Conservation (phyloP, 2,888 invertebrate species). For the Pandemis heparana region DNA sequence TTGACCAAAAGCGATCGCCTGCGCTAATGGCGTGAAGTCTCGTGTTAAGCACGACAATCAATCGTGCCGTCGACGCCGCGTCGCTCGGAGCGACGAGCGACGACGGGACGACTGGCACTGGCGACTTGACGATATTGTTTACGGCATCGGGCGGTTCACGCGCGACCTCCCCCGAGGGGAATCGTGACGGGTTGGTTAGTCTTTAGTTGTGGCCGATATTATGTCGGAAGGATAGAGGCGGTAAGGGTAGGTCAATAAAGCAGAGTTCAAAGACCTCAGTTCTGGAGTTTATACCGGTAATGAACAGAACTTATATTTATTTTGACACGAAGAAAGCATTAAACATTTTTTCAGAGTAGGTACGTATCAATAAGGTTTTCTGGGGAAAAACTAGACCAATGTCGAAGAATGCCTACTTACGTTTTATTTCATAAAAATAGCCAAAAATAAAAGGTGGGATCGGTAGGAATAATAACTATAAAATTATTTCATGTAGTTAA, state of each 20-base stretch:
- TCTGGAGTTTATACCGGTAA: too few relatives aligned
- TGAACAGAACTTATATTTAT: too few relatives aligned
- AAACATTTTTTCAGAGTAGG: too few relatives aligned
- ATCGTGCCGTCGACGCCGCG: constrained; percentile 27
- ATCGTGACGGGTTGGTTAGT: neutral
- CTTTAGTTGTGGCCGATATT: neutral
- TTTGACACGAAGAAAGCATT: too few relatives aligned
- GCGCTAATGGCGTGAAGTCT: constrained; percentile 28
- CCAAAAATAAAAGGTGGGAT: too few relatives aligned
- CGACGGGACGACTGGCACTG: constrained; percentile 21
- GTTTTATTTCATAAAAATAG: too few relatives aligned
- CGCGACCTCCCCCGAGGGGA: constrained; percentile 14
- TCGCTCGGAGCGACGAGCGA: constrained; percentile 38
- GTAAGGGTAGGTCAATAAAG: neutral
- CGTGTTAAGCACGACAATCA: constrained; percentile 26
- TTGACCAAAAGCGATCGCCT: constrained; percentile 4
- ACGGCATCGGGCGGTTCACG: constrained; percentile 2
- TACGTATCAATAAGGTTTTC: too few relatives aligned
- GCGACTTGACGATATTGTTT: constrained; percentile 16
- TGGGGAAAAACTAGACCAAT: too few relatives aligned
- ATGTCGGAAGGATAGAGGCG: neutral
- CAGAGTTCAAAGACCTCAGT: too few relatives aligned
- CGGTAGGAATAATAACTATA: too few relatives aligned
- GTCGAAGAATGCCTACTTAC: too few relatives aligned
- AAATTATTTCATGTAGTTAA: too few relatives aligned